Base-by-base conservation (phyloP, 2,888 invertebrate genomes). In the Rhodophaea formosa region DNA sequence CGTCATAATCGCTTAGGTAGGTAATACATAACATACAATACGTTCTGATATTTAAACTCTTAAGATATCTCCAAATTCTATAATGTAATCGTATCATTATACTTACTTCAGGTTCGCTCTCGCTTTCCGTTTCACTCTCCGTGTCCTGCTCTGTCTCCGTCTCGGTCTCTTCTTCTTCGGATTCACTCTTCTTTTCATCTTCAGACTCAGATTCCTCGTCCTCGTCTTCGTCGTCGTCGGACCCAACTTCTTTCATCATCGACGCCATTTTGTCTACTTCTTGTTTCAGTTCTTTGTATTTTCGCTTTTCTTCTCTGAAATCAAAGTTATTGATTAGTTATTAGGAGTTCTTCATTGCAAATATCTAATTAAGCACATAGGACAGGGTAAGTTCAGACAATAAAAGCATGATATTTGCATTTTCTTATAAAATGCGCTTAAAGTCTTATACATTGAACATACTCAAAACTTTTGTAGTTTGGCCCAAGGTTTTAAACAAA, bases 191-290 rank as follows among this genome's bases (percentile, higher is more conserved):
- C 78, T 90, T 94, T 51, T 94, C 93, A 35, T 93, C 93, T 45
- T 92, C 92, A 15, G 93, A 93, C 66, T 93, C 85, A 62, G 88
- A 82, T 66, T 91, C 81, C 72, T 93, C 93, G 30, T 94, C 94
- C n/a, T 94, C 93, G 8, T 95, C 94, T 3, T 93, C 94, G 5
- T 94, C 94, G 0, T 94, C 94, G 1, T 95, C 95, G 7, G 94
- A 95, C 0, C 94, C 95, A 1, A 93, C 94, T 71, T 96, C 96
- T 70, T 95, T 96, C 95, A 97, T 95, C 74, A 97, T 92, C 14
- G 95, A 95, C 0, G 97, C 97, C 97, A 97, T 97, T 86, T 97
- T 97, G 75, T 97, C 96, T 8, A 97, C 97, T 87, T 97, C 97
- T 66, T 96, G 96, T 79, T 97, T 96, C 45, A 97, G 83, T 67